Evolutionary conservation across 1,140 invertebrate species (phyloP).

Genomic region (Steinernema khuongi): DNA sequence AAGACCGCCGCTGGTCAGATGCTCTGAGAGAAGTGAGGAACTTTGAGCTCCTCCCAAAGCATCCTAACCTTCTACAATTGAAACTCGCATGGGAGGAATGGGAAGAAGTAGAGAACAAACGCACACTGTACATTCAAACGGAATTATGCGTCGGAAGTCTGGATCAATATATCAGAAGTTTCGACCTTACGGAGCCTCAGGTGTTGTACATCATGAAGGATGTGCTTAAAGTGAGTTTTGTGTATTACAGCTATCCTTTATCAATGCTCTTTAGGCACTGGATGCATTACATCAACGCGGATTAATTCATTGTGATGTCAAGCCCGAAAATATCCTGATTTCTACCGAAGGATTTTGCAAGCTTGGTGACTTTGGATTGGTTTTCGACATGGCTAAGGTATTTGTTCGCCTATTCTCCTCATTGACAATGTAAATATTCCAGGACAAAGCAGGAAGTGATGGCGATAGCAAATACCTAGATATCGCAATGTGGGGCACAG

Average conservation of each 20-base stretch:
- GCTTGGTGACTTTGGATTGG: conserved; percentile 71
- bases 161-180: conserved; percentile 55
- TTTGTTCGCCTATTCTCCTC: conserved; percentile 19
- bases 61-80: conserved; percentile 69
- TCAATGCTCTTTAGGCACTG: conserved; percentile 63
- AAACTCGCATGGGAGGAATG: conserved; percentile 72
- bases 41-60: conserved; percentile 68
- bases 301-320: conserved; percentile 72
- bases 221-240: conserved; percentile 61
- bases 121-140: conserved; percentile 69
- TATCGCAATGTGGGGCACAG: conserved; percentile 65
- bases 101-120: no score
- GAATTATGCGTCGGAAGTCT: conserved; percentile 67
- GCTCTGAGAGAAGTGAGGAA: conserved; percentile 70
- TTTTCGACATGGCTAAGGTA: conserved; percentile 67
- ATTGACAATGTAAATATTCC: conserved; percentile 22
- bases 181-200: conserved; percentile 62
- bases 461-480: conserved; percentile 74
- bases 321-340: conserved; percentile 72
- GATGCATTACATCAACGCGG: conserved; percentile 68
- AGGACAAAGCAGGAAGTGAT: conserved; percentile 66
- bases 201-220: conserved; percentile 65
- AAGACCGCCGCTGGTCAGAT: conserved; percentile 65
- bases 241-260: conserved; percentile 33
- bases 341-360: conserved; percentile 67